Evolutionary conservation across 2,113 vertebrate species (phyloP), one percentile per base, ranked within the genome.

Genomic region (Ptyas mucosa): DNA sequence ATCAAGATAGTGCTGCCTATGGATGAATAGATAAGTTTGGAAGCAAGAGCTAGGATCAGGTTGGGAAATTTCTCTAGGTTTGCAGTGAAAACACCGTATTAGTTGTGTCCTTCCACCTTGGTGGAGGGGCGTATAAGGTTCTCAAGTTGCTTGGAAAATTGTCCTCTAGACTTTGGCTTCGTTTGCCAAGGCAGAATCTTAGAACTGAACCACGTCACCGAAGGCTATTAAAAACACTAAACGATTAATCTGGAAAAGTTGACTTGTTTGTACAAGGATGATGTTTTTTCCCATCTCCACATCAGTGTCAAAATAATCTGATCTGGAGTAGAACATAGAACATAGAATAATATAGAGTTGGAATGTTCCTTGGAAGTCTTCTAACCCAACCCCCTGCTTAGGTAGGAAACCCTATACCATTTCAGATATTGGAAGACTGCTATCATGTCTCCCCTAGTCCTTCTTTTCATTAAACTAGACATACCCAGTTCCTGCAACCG

Each of bases 271-370:
- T 43, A 43, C 34, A 43, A 81, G 34, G 18, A 43, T 43, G 69
- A 21, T 21, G 18, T 81, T 69, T 11, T 11, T 24, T 34, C 21
- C 39, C 23, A 1, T 54, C 86, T 57, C 20, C 7, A 5, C 20
- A 21, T 49, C 10, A 20, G 57, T 92, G 75, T 88, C 55, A 92
- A 90, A 94, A 91, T 81, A 91, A 93, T 24, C 39, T 88, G 23
- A 88, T 85, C 23, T 90, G 64, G 93, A 89, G 43, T 46, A 46
- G 43, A 46, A 46, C 43, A 43, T 43, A 43, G 43, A 43, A 43
- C 43, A 46, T 46, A 46, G 43, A 46, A 46, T 46, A 46, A 46
- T 4, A 46, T 4, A 46, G 43, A 46, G 43, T 46, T 46, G 43
- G 43, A 46, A 46, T 3, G 3, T 3, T 46, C 43, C 43, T 46